Evolutionary conservation across 2,888 invertebrate species (phyloP).

Genomic region (Parapristionchus giblindavisi): DNA sequence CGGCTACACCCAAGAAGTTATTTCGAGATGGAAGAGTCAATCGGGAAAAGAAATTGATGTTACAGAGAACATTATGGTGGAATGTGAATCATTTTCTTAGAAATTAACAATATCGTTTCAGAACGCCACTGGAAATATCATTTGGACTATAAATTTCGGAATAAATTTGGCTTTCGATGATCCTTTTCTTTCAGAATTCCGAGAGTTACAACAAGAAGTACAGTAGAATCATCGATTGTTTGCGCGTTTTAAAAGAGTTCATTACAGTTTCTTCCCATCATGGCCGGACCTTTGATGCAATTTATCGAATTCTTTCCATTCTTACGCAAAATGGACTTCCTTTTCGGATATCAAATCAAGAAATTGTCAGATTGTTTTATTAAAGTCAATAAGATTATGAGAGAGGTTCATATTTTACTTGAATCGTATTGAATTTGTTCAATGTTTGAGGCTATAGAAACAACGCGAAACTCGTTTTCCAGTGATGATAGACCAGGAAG

Average conservation of each 20-base stretch:
- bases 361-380: neutral
- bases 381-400: neutral
- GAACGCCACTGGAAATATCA: slow-evolving; percentile 10
- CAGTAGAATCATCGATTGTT: neutral
- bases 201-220: neutral
- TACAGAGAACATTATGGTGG: slow-evolving; percentile 24
- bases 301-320: slow-evolving; percentile 12
- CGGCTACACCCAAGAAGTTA: neutral
- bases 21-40: neutral
- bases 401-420: neutral
- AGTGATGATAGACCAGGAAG: neutral
- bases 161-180: neutral
- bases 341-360: neutral
- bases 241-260: neutral
- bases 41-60: slow-evolving; percentile 11
- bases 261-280: slow-evolving; percentile 1
- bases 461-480: neutral
- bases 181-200: neutral
- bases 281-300: slow-evolving; percentile 25
- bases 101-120: neutral
- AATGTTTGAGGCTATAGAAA: neutral
- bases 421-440: neutral
- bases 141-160: slow-evolving; percentile 26
- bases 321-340: neutral
- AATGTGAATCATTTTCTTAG: neutral